Conservation (phyloP, 2,797 vertebrate genomes). For the Echeneis naucrates region DNA sequence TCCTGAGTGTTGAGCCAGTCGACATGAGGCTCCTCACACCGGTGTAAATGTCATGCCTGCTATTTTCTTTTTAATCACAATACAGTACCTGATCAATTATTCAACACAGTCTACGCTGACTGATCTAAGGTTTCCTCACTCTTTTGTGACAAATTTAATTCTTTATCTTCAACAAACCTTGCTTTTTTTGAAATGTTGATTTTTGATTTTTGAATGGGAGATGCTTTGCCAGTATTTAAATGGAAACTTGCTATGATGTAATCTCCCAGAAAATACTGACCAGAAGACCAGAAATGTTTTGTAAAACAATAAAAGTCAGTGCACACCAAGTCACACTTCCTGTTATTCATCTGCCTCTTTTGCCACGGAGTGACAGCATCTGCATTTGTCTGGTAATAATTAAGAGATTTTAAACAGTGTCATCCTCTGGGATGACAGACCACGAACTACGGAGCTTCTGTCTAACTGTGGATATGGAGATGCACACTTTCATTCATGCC, state of each 20-base stretch:
- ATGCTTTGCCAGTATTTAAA: no score
- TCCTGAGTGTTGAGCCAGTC: slow-evolving; percentile 72
- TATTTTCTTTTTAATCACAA: slow-evolving; percentile 28
- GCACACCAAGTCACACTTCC: slow-evolving; percentile 13
- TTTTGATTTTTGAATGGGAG: no score
- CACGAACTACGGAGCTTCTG: slow-evolving; percentile 50
- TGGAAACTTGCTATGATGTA: neutral
- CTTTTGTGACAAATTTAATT: slow-evolving; percentile 20
- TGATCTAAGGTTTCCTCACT: slow-evolving; percentile 19
- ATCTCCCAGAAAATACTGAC: neutral
- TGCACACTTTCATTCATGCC: slow-evolving; percentile 7
- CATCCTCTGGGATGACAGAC: slow-evolving; percentile 72
- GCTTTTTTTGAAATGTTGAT: no score
- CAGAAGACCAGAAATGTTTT: neutral
- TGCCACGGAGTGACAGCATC: slow-evolving; percentile 53
- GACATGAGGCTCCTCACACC: slow-evolving; percentile 77
- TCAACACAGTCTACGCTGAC: slow-evolving; percentile 50
- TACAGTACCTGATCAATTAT: slow-evolving; percentile 71
- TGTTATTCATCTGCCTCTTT: slow-evolving; percentile 32
- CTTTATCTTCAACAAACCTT: neutral
- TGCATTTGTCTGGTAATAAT: slow-evolving; percentile 60
- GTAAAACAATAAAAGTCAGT: neutral
- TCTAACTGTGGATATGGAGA: slow-evolving; percentile 35
- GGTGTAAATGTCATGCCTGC: slow-evolving; percentile 67
- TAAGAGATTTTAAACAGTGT: slow-evolving; percentile 63